These are phyloP conservation scores for Anthrax anthrax DNA, from an alignment of 2,888 invertebrate species.

Conservation along the genomic window DNA sequence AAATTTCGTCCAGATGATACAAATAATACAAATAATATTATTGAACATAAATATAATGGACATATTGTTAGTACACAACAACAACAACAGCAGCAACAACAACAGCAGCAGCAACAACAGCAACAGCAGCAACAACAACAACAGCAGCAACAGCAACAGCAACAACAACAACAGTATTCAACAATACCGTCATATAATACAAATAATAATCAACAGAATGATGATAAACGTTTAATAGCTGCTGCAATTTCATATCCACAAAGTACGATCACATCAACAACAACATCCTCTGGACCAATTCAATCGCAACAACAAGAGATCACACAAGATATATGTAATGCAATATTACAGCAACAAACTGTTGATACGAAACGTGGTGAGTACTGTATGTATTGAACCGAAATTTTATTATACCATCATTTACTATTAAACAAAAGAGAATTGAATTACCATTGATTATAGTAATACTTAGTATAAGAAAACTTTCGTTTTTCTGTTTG, in stretches of 20 bases:
- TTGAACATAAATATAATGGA: slow-evolving; percentile 40
- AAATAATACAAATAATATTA: too few relatives aligned
- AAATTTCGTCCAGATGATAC: slow-evolving; percentile 47
- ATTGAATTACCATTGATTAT: too few relatives aligned
- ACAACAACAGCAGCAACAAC: slow-evolving; percentile 15
- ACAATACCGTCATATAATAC: slow-evolving; percentile 22
- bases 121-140: slow-evolving; percentile 18
- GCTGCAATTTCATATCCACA: slow-evolving; percentile 25
- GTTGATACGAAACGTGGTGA: slow-evolving; percentile 26
- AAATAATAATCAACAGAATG: slow-evolving; percentile 9
- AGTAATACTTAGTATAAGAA: too few relatives aligned
- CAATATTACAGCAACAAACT: slow-evolving; percentile 31
- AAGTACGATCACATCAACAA: slow-evolving; percentile 20
- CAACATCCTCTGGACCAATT: slow-evolving; percentile 15
- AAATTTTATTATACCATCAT: neutral
- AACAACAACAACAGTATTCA: slow-evolving; percentile 26
- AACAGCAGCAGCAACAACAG: slow-evolving; percentile 16
- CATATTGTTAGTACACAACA: slow-evolving; percentile 27
- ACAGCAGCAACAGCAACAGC: too few relatives aligned
- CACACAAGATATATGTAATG: slow-evolving; percentile 34
- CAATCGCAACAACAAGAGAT: slow-evolving; percentile 30
- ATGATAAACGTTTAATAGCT: slow-evolving; percentile 22
- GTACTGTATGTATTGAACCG: neutral
- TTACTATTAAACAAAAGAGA: too few relatives aligned
- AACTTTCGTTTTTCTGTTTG: too few relatives aligned